Evolutionary conservation across 2,888 invertebrate species (phyloP), one percentile per base, ranked within the genome.

Genomic region (Nasonovia ribisnigri): DNA sequence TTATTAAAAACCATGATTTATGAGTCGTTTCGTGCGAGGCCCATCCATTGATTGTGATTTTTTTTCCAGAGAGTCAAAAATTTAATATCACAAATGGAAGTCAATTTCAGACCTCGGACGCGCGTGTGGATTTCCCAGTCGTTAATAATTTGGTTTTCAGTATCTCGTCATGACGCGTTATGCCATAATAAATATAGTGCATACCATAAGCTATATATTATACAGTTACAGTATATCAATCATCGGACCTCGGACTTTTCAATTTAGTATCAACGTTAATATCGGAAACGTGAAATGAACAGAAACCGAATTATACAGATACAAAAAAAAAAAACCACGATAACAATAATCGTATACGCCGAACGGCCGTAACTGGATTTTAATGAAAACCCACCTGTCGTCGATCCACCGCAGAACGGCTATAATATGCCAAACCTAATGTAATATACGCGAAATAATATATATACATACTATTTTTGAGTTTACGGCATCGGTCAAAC

Each of bases 1-100:
- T 77, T 36, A 77, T 77, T 77, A 77, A 77, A 77, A 36, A 77
- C 77, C 36, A 77, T 77, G 77, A 77, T 77, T 77, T 77, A 77
- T 77, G 77, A 20, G 77, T 20, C 24, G 77, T 42, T 77, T 24
- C 20, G 36, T 36, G 77, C n/a, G n/a, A 36, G 36, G 77, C 20
- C 36, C 77, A 8, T 36, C 77, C 16, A 36, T 77, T 20, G 77
- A 36, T 77, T 24, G 77, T 77, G 8, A 20, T 77, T 77, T 77
- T 77, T 77, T 77, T 77, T 6, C 77, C 77, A 42, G 36, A 42
- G 77, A 36, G 36, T 42, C 77, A 20, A 77, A 77, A 77, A 77
- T 77, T 20, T 77, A 77, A 36, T 77, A 77, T 42, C 77, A 20
- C 77, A 77, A 77, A 77, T 77, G 77, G 77, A 77, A 36, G 77